A percentile compares a stretch with the other conserved stretches of the same genome.
phyloP scores from a whole-genome alignment of 2,113 vertebrate genomes.

The Micromys minutus region DNA sequence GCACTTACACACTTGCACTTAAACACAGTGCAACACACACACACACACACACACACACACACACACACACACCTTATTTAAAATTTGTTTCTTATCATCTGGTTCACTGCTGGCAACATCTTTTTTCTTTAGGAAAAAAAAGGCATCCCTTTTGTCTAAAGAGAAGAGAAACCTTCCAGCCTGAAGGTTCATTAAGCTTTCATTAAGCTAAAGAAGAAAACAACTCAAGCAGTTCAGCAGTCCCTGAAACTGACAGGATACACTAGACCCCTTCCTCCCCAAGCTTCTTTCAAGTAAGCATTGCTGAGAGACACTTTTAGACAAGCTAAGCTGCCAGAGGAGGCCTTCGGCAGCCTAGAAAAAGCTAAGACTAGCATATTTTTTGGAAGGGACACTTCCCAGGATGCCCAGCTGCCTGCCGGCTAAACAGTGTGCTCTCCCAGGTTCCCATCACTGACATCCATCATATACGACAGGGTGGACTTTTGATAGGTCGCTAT shows the following conservation, averaged over 20 bases:
- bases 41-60: neutral
- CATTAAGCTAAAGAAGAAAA: neutral
- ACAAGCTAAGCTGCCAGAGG: neutral
- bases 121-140: neutral
- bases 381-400: neutral
- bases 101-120: neutral
- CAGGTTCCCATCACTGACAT: neutral
- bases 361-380: neutral
- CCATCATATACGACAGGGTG: neutral
- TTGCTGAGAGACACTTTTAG: neutral
- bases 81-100: neutral
- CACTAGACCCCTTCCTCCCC: too few species aligned
- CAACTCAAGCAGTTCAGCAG: neutral
- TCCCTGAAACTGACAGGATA: neutral
- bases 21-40: neutral
- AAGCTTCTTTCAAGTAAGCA: neutral
- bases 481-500: neutral
- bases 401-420: neutral
- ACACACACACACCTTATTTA: neutral
- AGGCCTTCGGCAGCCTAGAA: neutral
- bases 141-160: neutral
- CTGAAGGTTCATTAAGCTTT: neutral
- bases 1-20: neutral
- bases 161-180: neutral
- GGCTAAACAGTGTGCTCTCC: neutral